Evolutionary conservation across 1,140 invertebrate species (phyloP), one percentile per base, ranked within the genome.

Genomic region (Artemia franciscana): DNA sequence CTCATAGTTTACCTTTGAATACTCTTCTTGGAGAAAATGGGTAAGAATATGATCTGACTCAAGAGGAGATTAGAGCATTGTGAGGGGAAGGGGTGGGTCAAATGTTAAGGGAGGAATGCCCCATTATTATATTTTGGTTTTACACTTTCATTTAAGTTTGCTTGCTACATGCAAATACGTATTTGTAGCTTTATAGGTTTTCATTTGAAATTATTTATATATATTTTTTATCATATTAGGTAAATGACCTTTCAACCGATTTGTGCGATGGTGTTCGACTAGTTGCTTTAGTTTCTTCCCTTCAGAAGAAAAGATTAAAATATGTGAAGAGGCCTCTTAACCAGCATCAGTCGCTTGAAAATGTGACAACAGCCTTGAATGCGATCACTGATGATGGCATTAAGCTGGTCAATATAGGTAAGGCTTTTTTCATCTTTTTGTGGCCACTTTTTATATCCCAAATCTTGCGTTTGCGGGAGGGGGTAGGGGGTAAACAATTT

Each of bases 361-460:
- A 98, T 73, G 91, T 94, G 4, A 87, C 90, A 12, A 84, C 88
- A 9, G 94, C 94, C 0, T 76, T 98, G 24, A 88, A 90, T 69
- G 93, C 93, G 24, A 90, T 98, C 56, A 84, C 91, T 65, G 86
- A 90, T 63, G 94, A 98, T 73, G 90, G 92, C 51, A 87, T 98
- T 21, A 95, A 94, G 75, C 80, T 97, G 51, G 93, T 98, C 64
- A 98, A 98, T 76, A 97, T 98, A 69, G 94, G 93, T 94, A 74
- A 81, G 79, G 73, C 59, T 5, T 61, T 57, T 12, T 30, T n/a
- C 4, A 24, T 39, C n/a, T 15, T 5, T n/a, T 28, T 23, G 24
- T 18, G n/a, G n/a, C n/a, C n/a, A n/a, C n/a, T n/a, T n/a, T 51
- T 51, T 51, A 9, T 7, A 7, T 7, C 30, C 7, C 30, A 51